Evolutionary conservation across 1,140 invertebrate species (phyloP), one percentile per base, ranked within the genome.

Genomic region (Aphelinus certus): DNA sequence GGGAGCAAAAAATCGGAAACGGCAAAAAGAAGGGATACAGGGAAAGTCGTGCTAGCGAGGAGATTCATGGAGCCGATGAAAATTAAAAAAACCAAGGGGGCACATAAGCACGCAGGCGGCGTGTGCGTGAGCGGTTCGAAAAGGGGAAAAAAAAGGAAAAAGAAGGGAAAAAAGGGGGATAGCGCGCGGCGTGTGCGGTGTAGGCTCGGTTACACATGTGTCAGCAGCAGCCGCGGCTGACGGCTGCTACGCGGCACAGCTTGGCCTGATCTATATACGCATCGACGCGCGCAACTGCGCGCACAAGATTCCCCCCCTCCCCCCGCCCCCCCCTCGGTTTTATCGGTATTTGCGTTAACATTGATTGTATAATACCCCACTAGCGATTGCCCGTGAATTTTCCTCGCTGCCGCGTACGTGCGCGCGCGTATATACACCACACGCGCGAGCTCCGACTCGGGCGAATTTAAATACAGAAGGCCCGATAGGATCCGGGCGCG

Each of bases 251-350:
- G 9, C 9, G 73, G 26, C 26, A 26, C 26, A 26, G 26, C 26
- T 26, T 26, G 26, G 26, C 26, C 73, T 82, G 82, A 84, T 83
- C 80, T 81, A 83, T 82, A 78, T 73, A 79, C 72, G 76, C 71
- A 71, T 69, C 79, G 81, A 82, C 83, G 80, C 82, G 80, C 80
- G 82, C 79, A 79, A 69, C 75, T 73, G 60, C 77, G 58, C 26
- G 26, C 26, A 26, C 26, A 26, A 26, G 26, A 26, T 26, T 26
- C 26, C 26, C 26, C 26, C 26, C 26, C 26, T 0, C 26, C 26
- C 26, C 26, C 26, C 26, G 0, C 26, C 0, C 26, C 26, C 26
- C 26, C 26, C 26, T 26, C 26, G 26, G 26, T 26, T 26, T 26
- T 26, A 26, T 26, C 26, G 26, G 26, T 26, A 26, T 26, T 26